Evolutionary conservation across 2,113 vertebrate species (phyloP), one percentile per base, ranked within the genome.

Genomic region (Loxodonta africana): DNA sequence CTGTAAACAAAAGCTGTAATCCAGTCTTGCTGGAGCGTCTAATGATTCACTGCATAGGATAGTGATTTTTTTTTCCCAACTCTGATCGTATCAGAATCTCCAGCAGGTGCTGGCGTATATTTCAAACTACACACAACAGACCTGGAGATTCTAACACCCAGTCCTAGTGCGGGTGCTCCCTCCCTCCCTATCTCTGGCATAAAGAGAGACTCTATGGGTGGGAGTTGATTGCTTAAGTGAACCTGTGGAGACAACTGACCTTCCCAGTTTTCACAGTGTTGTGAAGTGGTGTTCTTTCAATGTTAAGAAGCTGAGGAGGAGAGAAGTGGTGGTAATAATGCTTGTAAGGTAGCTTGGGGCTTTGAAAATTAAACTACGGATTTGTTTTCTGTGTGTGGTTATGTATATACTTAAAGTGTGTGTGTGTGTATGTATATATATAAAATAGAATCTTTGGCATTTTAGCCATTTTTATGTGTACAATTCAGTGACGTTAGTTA

Each of bases 351-450:
- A 46, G 21, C 41, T 57, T 8, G 85, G 21, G 63, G n/a, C 26
- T 94, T 92, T 88, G 81, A 57, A 86, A 96, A 67, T 46, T 67
- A 82, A 83, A 60, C 33, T 74, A 73, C 94, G n/a, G 82, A 33
- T 33, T 33, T 69, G 8, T 69, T 69, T 37, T 73, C 4, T 37
- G n/a, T 73, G n/a, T 73, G 17, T 57, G 53, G 12, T 57, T 57
- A 3, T 57, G 11, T 57, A 17, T 57, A 17, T 57, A 57, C 15
- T 12, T 53, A 7, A 53, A 4, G 51, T 53, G 51, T 53, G 6
- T 53, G 51, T 53, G 51, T 53, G 51, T 57, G 15, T 57, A 57
- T 57, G 53, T 57, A 8, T 48, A 48, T 48, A 63, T 20, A 25
- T 65, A 28, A 15, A 63, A 10, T 65, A 28, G 63, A 26, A 69